These are phyloP conservation scores for Hecatera dysodea DNA, from an alignment of 2,888 invertebrate species.

Conservation along the genomic window DNA sequence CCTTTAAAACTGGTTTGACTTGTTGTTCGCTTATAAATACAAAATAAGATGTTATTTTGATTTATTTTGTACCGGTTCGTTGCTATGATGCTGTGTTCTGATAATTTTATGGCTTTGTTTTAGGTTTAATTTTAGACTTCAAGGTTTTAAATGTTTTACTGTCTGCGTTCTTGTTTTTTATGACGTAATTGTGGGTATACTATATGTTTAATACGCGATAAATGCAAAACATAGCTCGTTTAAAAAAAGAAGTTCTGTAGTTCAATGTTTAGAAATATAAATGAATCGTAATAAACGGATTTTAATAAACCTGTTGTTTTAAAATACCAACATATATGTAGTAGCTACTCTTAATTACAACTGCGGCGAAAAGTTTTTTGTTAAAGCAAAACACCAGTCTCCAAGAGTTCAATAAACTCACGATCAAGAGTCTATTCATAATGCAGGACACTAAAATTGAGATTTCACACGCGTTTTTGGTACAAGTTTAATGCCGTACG, in stretches of 20 bases:
- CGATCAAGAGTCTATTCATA: not conserved
- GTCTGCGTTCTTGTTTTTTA: not conserved
- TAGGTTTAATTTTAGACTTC: constrained; percentile 1
- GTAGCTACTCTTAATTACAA: no score
- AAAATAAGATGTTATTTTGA: constrained; percentile 28
- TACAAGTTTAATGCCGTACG: constrained; percentile 22
- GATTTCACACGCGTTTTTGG: constrained; percentile 43
- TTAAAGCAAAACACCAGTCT: not conserved
- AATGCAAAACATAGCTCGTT: no score
- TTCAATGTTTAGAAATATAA: not conserved
- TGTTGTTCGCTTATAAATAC: not conserved
- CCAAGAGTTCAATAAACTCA: constrained; percentile 38
- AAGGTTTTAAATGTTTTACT: constrained; percentile 18
- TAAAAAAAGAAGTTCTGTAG: not conserved
- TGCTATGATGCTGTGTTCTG: constrained; percentile 3
- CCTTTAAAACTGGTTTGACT: constrained; percentile 46
- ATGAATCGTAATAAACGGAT: not conserved
- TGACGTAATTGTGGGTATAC: no score
- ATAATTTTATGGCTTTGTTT: constrained; percentile 14
- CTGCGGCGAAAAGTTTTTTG: constrained; percentile 6
- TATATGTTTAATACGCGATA: no score
- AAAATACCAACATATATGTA: not conserved
- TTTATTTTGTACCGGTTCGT: constrained; percentile 31
- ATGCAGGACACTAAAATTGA: constrained; percentile 10
- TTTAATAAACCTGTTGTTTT: not conserved